These are phyloP conservation scores for Tetragnatha montana DNA, from an alignment of 2,888 invertebrate species.

Conservation along the genomic window DNA sequence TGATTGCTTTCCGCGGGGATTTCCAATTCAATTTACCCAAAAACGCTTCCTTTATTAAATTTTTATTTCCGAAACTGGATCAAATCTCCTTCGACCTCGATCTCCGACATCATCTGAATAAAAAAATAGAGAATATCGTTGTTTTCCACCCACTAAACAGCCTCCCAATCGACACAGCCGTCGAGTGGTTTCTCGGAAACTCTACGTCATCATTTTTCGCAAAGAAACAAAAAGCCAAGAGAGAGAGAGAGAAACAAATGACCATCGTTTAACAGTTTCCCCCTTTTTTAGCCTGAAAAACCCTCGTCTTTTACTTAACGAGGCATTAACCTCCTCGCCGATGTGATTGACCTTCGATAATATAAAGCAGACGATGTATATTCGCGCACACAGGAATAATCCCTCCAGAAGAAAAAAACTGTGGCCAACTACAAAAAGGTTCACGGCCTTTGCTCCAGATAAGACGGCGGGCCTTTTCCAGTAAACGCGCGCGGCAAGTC, in stretches of 20 bases:
- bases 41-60: too few relatives aligned
- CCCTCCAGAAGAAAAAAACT: constrained; percentile 22
- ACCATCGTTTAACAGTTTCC: background rate
- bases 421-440: constrained; percentile 67
- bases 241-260: background rate
- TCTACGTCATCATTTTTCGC: background rate
- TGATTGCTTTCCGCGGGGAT: too few relatives aligned
- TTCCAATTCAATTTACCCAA: too few relatives aligned
- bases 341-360: constrained; percentile 65
- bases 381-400: constrained; percentile 2
- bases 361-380: constrained; percentile 47
- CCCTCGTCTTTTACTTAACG: constrained; percentile 19
- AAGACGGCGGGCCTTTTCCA: constrained; percentile 46
- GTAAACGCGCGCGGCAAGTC: constrained; percentile 64
- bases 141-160: background rate
- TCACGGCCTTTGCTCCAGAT: constrained; percentile 67
- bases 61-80: too few relatives aligned
- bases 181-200: background rate
- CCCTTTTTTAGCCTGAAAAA: background rate
- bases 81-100: too few relatives aligned
- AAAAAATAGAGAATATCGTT: background rate
- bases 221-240: background rate
- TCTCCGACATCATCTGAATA: too few relatives aligned
- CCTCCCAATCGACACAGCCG: background rate
- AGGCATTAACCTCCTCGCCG: constrained; percentile 63